phyloP scores from a whole-genome alignment of 2,113 vertebrate species.

The Callocephalon fimbriatum region DNA sequence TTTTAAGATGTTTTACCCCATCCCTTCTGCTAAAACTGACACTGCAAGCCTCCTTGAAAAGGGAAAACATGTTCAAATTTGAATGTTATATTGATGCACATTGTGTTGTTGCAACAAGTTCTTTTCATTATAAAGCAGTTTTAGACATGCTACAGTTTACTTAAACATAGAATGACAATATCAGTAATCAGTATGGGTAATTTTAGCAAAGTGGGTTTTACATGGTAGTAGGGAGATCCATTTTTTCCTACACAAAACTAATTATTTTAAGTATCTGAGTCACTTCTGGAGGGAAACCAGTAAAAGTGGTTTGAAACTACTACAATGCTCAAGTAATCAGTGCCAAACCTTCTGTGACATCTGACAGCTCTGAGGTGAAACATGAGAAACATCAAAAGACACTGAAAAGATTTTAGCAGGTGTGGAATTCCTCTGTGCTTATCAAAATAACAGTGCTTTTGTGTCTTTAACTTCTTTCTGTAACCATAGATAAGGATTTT shows the following conservation, averaged over 20 bases:
- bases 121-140: background rate
- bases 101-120: fast-evolving
- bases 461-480: background rate
- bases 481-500: background rate
- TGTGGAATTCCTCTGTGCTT: background rate
- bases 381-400: background rate
- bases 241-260: background rate
- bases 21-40: background rate
- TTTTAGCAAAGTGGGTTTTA: background rate
- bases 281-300: background rate
- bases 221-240: background rate
- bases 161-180: background rate
- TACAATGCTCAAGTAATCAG: background rate
- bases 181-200: background rate
- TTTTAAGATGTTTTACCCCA: background rate
- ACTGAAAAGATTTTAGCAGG: background rate
- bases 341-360: background rate
- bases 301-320: background rate
- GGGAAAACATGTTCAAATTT: background rate
- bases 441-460: background rate
- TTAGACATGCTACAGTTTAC: background rate
- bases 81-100: fast-evolving
- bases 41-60: background rate
- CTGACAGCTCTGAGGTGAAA: background rate
- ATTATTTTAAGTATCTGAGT: background rate